These are phyloP conservation scores for Aethes cnicana DNA, from an alignment of 2,888 invertebrate species.

Conservation along the genomic window DNA sequence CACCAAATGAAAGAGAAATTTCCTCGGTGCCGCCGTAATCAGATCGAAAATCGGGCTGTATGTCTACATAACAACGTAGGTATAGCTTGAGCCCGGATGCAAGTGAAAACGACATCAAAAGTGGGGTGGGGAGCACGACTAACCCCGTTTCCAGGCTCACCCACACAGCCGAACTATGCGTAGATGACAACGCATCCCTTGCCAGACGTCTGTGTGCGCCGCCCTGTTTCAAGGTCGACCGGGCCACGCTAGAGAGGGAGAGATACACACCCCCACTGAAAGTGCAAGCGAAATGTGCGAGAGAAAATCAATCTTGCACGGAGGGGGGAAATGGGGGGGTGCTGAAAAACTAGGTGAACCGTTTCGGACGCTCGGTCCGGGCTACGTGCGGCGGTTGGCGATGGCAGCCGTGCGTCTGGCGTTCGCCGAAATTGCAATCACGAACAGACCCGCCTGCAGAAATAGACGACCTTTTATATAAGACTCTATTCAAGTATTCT, in stretches of 20 bases:
- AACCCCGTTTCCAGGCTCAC: slow-evolving; percentile 68
- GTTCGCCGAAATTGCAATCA: slow-evolving; percentile 26
- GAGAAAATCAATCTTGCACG: slow-evolving; percentile 81
- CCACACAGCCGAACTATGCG: slow-evolving; percentile 38
- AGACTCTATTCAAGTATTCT: slow-evolving; percentile 17
- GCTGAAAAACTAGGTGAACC: slow-evolving; percentile 78
- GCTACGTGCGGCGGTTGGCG: slow-evolving; percentile 48
- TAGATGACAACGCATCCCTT: slow-evolving; percentile 58
- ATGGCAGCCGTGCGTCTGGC: slow-evolving; percentile 35
- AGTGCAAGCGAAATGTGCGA: slow-evolving; percentile 79
- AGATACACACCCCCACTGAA: slow-evolving; percentile 59
- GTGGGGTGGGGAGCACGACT: slow-evolving; percentile 54
- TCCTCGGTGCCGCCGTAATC: slow-evolving; percentile 57
- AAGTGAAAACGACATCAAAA: slow-evolving; percentile 70
- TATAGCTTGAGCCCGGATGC: slow-evolving; percentile 63
- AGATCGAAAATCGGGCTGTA: slow-evolving; percentile 64
- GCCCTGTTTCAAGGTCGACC: slow-evolving; percentile 77
- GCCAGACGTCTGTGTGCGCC: slow-evolving; percentile 57
- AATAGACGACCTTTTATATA: slow-evolving; percentile 9
- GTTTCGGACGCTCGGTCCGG: slow-evolving; percentile 52
- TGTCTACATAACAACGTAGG: slow-evolving; percentile 15
- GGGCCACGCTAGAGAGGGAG: slow-evolving; percentile 60
- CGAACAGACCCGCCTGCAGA: slow-evolving; percentile 8
- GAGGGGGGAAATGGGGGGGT: slow-evolving; percentile 51
- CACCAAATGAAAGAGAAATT: slow-evolving; percentile 41